Evolutionary conservation across 1,140 invertebrate species (phyloP).

Genomic region (Drosophila repletoides): DNA sequence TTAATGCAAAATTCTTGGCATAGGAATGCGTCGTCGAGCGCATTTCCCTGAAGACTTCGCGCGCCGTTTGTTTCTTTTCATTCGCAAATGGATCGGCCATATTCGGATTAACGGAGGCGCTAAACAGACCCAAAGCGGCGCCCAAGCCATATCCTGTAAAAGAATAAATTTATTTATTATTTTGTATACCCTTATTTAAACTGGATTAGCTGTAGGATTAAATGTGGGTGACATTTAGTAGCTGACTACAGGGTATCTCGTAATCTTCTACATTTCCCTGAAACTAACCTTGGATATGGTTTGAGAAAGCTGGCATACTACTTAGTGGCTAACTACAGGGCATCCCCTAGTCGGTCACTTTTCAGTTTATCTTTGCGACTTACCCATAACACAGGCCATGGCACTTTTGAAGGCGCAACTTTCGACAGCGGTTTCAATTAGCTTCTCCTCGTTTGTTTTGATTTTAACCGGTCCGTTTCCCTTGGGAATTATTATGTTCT

Average conservation of each 20-base stretch:
- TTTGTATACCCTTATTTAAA: too few relatives aligned
- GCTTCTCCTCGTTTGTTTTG: constrained; percentile 93
- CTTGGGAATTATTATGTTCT: constrained; percentile 92
- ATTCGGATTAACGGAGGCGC: constrained; percentile 96
- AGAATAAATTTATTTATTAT: too few relatives aligned
- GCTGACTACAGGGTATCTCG: too few relatives aligned
- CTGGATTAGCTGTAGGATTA: too few relatives aligned
- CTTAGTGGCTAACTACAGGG: too few relatives aligned
- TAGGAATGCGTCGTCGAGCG: constrained; percentile 94
- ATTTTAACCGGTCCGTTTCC: constrained; percentile 89
- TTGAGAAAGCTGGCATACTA: too few relatives aligned
- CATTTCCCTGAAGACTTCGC: constrained; percentile 95
- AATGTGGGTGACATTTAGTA: too few relatives aligned
- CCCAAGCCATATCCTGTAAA: constrained; percentile 95
- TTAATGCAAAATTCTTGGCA: constrained; percentile 98
- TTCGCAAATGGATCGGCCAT: constrained; percentile 86
- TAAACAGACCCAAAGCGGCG: constrained; percentile 96
- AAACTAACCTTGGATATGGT: too few relatives aligned
- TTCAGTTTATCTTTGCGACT: too few relatives aligned
- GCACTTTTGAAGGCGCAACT: constrained; percentile 95
- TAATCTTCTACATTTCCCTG: too few relatives aligned
- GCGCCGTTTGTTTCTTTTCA: constrained; percentile 92
- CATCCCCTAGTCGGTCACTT: too few relatives aligned
- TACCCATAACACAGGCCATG: constrained; percentile 95
- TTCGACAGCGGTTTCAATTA: constrained; percentile 93